A percentile compares a stretch with the other conserved stretches of the same genome.
These are phyloP conservation scores for Hemicordylus capensis DNA, from an alignment of 2,113 vertebrate species.

Conservation along the genomic window DNA sequence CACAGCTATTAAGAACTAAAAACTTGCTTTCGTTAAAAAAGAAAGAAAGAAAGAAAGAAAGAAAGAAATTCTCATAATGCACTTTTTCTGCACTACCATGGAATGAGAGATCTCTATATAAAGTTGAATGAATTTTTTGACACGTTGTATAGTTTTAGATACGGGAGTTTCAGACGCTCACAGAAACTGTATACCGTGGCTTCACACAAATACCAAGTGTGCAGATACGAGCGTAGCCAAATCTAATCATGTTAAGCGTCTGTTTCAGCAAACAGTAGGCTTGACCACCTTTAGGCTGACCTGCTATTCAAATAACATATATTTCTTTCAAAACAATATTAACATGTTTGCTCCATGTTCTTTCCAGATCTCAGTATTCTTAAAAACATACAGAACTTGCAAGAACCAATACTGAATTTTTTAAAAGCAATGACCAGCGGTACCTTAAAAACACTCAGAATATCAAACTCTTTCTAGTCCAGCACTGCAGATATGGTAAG, in stretches of 20 bases:
- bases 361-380: slow-evolving; percentile 64
- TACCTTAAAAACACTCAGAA: slow-evolving; percentile 78
- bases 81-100: not conserved
- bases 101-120: not conserved
- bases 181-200: not conserved
- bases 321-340: slow-evolving; percentile 60
- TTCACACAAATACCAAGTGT: not conserved
- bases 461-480: slow-evolving; percentile 78
- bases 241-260: not conserved
- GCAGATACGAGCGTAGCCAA: not conserved
- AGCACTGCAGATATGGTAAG: slow-evolving; percentile 67
- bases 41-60: not conserved
- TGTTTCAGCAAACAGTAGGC: slow-evolving; percentile 8
- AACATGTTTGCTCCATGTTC: slow-evolving; percentile 69
- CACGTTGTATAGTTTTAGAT: not conserved
- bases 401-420: slow-evolving; percentile 73
- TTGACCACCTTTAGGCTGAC: slow-evolving; percentile 64
- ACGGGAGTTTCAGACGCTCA: not conserved
- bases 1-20: slow-evolving; percentile 39
- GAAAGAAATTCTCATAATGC: not conserved
- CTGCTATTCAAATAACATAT: slow-evolving; percentile 67
- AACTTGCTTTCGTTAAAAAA: not conserved
- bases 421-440: slow-evolving; percentile 73
- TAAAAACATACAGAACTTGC: slow-evolving; percentile 66
- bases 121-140: not conserved